Base-by-base conservation (phyloP, 2,888 invertebrate species). In the Papilio demoleus region DNA sequence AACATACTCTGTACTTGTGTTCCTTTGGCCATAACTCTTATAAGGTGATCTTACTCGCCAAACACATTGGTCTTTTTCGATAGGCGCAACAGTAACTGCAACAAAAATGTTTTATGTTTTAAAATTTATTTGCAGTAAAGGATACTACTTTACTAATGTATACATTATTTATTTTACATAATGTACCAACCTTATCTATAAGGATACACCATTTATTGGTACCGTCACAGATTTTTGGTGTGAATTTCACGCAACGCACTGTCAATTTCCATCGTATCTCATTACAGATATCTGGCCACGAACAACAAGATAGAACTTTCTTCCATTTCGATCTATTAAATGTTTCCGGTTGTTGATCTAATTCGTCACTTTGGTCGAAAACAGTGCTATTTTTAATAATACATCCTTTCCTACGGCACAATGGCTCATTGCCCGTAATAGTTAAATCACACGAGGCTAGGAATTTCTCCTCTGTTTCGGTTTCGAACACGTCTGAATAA, bases 191-290 rank as follows among this genome's bases (percentile, higher is more conserved):
- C 90, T 77, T 78, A 69, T 90, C 85, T 67, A 88, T 58, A 47
- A 82, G 80, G 71, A 71, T 63, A 79, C 90, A 90, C 70, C 81
- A 79, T 67, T 64, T 75, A 78, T 76, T 81, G 8, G 77, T 74
- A 63, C 80, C 38, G 58, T 65, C 74, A 79, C 79, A 87, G 64
- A 69, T 75, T 34, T 78, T 75, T 17, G 88, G 87, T 11, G 81
- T 73, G 47, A 78, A 67, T 72, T 80, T 86, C 78, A 84, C 83
- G 80, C 86, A 91, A 88, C 85, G 86, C 86, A 91, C 90, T 79
- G 88, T 84, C 81, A 87, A 79, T 72, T 76, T 75, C 87, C 88
- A 91, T 8, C 84, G 40, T 68, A 71, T 65, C 70, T 88, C 81
- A 68, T 79, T 76, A 36, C 81, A 78, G 34, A 64, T 69, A 56